These are phyloP conservation scores for Neosilurus mollespiculum DNA, from an alignment of 2,797 vertebrate genomes.

Conservation along the genomic window DNA sequence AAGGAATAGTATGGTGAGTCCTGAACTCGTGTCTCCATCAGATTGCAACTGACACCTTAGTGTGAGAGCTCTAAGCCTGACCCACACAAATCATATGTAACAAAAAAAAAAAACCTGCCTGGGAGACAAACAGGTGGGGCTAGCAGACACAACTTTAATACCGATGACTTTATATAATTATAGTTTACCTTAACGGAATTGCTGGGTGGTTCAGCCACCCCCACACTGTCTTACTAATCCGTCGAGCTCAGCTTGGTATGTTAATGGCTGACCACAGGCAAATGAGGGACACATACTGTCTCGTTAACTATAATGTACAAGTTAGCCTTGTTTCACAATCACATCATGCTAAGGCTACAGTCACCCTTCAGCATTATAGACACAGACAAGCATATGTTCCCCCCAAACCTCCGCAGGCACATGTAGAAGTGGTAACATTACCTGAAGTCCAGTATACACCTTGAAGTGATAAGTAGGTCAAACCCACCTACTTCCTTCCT, in stretches of 20 bases:
- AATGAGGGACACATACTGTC: conserved; percentile 45
- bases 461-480: background rate
- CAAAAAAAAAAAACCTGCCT: background rate
- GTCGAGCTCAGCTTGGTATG: conserved; percentile 17
- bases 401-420: background rate
- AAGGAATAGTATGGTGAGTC: conserved; percentile 86
- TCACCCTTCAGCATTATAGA: conserved; percentile 8
- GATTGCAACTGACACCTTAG: background rate
- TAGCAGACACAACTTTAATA: conserved; percentile 6
- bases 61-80: background rate
- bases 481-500: conserved; percentile 20
- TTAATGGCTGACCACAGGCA: conserved; percentile 57
- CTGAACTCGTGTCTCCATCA: background rate
- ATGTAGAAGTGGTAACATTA: background rate
- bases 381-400: background rate
- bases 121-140: conserved; percentile 12
- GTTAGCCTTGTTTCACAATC: conserved; percentile 29
- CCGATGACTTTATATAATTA: conserved; percentile 18
- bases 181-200: conserved; percentile 26
- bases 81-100: background rate
- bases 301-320: conserved; percentile 7
- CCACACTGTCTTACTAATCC: background rate
- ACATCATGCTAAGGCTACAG: conserved; percentile 10
- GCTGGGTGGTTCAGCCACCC: conserved; percentile 12
- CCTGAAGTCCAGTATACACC: background rate